Percentiles rank a stretch among this genome's conserved stretches.
phyloP scores from a whole-genome alignment of 1,140 invertebrate species.

The Drosophila hydei region DNA sequence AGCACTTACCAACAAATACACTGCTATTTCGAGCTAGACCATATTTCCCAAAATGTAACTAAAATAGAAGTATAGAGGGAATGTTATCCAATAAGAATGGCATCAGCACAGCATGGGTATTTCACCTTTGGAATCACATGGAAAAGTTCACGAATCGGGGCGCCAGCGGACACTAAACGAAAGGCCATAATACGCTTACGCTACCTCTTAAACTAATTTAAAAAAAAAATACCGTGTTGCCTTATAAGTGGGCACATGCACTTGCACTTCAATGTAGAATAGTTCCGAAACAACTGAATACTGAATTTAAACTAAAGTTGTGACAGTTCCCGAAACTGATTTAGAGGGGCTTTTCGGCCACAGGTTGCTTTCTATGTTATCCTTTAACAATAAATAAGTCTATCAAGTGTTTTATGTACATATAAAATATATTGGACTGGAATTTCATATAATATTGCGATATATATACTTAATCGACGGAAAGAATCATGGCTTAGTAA shows the following conservation, averaged over 20 bases:
- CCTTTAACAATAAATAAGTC: not conserved
- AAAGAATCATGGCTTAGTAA: too few relatives aligned
- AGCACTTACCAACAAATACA: slow-evolving; percentile 10
- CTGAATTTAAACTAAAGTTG: not conserved
- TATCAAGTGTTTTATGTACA: too few relatives aligned
- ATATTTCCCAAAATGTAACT: not conserved
- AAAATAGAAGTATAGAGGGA: not conserved
- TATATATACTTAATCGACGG: too few relatives aligned
- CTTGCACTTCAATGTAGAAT: not conserved
- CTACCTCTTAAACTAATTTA: not conserved
- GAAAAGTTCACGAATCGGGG: not conserved
- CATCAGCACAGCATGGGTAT: not conserved
- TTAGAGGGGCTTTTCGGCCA: not conserved
- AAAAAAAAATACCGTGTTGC: not conserved
- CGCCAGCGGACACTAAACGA: not conserved
- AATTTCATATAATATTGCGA: too few relatives aligned
- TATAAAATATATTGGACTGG: too few relatives aligned
- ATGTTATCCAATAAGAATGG: not conserved
- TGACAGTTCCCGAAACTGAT: not conserved
- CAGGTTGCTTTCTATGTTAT: slow-evolving; percentile 4
- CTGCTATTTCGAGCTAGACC: not conserved
- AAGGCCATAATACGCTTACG: slow-evolving; percentile 1
- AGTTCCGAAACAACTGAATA: not conserved
- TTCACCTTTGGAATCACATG: not conserved
- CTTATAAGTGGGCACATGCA: not conserved